Evolutionary conservation across 2,797 vertebrate genomes (phyloP), one percentile per base, ranked within the genome.

Genomic region (Urosaurus nigricauda): DNA sequence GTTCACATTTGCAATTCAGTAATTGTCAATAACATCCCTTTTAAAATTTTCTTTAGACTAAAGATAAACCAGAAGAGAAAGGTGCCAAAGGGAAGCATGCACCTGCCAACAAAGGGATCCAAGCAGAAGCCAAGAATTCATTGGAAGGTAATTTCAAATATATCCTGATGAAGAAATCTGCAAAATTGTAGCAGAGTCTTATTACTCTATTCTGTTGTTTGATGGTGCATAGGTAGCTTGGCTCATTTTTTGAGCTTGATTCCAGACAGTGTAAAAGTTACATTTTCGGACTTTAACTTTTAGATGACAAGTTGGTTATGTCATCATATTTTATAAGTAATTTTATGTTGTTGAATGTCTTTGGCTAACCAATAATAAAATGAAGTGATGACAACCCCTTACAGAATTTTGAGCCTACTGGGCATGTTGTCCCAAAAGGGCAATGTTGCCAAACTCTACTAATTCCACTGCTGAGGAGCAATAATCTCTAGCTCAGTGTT

Each of bases 21-120:
- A 24, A 29, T 26, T 77, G 79, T 17, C n/a, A 12, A 2, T 47
- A 37, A 56, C 43, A 63, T 94, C 17, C 88, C 63, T 86, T 88
- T 16, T 40, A 3, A 24, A 90, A 85, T 88, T 29, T 86, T 93
- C 96, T 95, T 94, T 91, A 98, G 98, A 97, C 95, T 93, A 97
- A 96, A 93, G 97, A 97, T 90, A 96, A 95, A 91, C 93, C 93
- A 43, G 97, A 98, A 84, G 97, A 97, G 87, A 96, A 95, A 63
- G 96, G 92, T 84, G 91, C 93, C 84, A 97, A 96, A 87, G 94
- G 95, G 40, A 96, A 97, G 93, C 94, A 94, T 90, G 92, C 51
- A 1, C 88, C 95, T 89, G 95, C 91, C 86, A 92, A 93, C 90
- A 95, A 94, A 94, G 96, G 94, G 65, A 96, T 96, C 53, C 97